A percentile compares a stretch with the other conserved stretches of the same genome.
These are phyloP conservation scores for Mastacembelus armatus DNA, from an alignment of 2,797 vertebrate species.

Conservation along the genomic window DNA sequence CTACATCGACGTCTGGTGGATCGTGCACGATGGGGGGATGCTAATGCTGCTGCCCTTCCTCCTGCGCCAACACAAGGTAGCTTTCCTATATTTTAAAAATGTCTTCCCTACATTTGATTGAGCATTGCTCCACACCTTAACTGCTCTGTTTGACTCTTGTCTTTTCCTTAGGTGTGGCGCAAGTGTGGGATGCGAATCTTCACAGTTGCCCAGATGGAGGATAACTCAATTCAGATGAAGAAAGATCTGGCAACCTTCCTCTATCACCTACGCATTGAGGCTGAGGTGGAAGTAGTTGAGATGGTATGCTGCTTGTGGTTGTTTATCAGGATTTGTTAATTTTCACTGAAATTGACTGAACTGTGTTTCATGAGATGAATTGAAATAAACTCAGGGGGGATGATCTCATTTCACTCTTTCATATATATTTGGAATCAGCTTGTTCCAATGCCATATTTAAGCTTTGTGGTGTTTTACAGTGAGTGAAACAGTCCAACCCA, in stretches of 20 bases:
- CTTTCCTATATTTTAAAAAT: fast-evolving
- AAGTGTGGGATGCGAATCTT: constrained; percentile 93
- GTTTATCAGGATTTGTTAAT: not conserved
- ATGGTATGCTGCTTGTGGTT: constrained; percentile 81
- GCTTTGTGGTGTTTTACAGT: too few relatives aligned
- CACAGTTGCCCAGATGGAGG: constrained; percentile 94
- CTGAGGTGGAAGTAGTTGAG: constrained; percentile 93
- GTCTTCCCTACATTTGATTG: not conserved
- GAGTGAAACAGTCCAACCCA: too few relatives aligned
- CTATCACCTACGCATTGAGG: constrained; percentile 92
- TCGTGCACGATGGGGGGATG: constrained; percentile 94
- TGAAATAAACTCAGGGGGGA: too few relatives aligned
- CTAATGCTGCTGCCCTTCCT: constrained; percentile 94
- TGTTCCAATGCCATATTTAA: too few relatives aligned
- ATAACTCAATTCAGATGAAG: constrained; percentile 97
- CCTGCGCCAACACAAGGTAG: constrained; percentile 90
- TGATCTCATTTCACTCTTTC: too few relatives aligned
- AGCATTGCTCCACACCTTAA: not conserved
- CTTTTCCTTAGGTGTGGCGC: constrained; percentile 86
- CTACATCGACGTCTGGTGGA: constrained; percentile 95
- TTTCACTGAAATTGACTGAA: not conserved
- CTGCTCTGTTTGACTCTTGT: fast-evolving
- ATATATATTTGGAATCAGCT: too few relatives aligned
- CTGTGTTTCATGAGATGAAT: not conserved
- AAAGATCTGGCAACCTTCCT: constrained; percentile 93